These are phyloP conservation scores for Upupa epops DNA, from an alignment of 2,113 vertebrate genomes.

Conservation along the genomic window DNA sequence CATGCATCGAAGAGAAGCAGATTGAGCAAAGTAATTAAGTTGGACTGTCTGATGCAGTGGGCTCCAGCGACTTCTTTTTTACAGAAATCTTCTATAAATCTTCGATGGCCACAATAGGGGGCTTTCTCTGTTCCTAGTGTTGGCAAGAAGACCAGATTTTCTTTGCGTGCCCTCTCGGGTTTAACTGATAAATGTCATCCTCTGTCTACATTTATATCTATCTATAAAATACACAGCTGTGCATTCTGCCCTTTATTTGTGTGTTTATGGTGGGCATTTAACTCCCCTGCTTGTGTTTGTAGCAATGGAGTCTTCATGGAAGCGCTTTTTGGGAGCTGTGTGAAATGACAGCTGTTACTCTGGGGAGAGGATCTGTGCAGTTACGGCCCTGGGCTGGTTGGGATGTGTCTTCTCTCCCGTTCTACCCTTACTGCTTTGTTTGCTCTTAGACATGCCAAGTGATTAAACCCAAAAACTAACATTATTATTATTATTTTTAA, in stretches of 20 bases:
- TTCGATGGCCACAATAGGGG: background rate
- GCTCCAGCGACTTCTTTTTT: constrained; percentile 16
- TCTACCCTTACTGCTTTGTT: constrained; percentile 1
- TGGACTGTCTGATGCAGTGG: background rate
- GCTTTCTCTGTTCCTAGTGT: background rate
- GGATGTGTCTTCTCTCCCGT: background rate
- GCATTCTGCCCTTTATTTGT: constrained; percentile 37
- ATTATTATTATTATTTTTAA: background rate
- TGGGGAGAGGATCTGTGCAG: background rate
- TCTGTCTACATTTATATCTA: background rate
- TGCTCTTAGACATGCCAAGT: background rate
- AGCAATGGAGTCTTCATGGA: constrained; percentile 16
- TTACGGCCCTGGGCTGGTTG: background rate
- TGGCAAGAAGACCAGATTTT: background rate
- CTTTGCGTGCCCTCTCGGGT: background rate
- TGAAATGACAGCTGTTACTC: background rate
- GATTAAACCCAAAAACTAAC: too few species aligned
- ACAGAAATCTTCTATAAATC: background rate
- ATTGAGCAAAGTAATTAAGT: constrained; percentile 30
- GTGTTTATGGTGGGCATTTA: background rate
- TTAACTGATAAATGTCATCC: constrained; percentile 3
- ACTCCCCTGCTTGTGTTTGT: constrained; percentile 32
- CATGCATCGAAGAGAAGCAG: background rate
- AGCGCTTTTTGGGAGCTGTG: background rate
- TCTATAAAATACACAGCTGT: accelerated